A percentile compares a stretch with the other conserved stretches of the same genome.
phyloP scores from a whole-genome alignment of 1,140 invertebrate species.

The Lethocerus indicus region DNA sequence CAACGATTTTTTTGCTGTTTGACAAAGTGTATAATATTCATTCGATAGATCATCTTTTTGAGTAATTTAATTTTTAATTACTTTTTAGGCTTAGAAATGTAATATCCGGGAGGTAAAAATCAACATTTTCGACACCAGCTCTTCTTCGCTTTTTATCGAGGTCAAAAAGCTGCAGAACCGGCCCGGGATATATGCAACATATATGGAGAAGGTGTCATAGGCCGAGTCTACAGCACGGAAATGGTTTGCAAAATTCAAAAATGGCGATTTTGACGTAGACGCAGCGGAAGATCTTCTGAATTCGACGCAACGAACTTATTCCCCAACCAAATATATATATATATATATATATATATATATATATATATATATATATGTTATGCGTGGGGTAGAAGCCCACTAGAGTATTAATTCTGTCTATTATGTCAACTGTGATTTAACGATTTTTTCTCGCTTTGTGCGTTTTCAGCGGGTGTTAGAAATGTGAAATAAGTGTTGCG shows the following conservation, averaged over 20 bases:
- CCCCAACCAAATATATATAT: too few relatives aligned
- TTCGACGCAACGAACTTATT: too few relatives aligned
- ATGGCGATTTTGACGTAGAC: conserved; percentile 7
- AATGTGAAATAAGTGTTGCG: too few relatives aligned
- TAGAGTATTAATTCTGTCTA: too few relatives aligned
- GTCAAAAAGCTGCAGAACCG: background rate
- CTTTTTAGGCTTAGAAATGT: conserved; percentile 11
- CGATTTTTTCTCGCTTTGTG: too few relatives aligned
- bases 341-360: too few relatives aligned
- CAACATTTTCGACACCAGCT: conserved; percentile 9
- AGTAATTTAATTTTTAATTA: conserved; percentile 5
- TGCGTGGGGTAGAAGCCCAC: too few relatives aligned
- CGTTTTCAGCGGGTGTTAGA: too few relatives aligned
- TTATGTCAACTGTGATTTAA: too few relatives aligned
- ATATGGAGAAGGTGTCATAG: conserved; percentile 8
- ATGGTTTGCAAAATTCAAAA: conserved; percentile 7
- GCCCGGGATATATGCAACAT: conserved; percentile 4
- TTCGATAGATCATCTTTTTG: conserved; percentile 11
- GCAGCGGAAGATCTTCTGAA: background rate
- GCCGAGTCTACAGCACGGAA: conserved; percentile 1
- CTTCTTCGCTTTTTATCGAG: conserved; percentile 6
- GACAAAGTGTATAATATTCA: conserved; percentile 10
- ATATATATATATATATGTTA: too few relatives aligned
- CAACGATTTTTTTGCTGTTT: conserved; percentile 7
- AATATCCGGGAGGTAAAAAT: conserved; percentile 11